Evolutionary conservation across 2,797 vertebrate genomes (phyloP), one percentile per base, ranked within the genome.

Genomic region (Eulemur albifrons): DNA sequence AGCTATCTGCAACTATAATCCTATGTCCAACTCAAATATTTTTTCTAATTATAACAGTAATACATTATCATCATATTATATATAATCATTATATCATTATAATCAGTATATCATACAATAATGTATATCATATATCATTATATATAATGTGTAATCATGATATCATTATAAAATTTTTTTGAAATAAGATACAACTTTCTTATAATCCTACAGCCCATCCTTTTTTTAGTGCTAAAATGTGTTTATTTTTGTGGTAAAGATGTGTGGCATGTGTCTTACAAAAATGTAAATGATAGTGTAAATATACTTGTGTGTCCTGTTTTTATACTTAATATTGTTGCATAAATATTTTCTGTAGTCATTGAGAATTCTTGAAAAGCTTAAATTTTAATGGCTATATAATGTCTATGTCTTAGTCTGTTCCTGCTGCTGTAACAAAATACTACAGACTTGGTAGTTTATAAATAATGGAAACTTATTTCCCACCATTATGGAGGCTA

Each of bases 311-410:
- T 83, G 54, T 96, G 40, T 77, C 45, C 38, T 93, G 40, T 70
- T 90, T 77, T 88, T 90, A 43, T 21, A 50, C 48, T 83, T 54
- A 90, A 54, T 57, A 83, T n/a, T 83, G 69, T 43, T 83, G 65
- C 2, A 67, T 63, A 95, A 76, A 87, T 95, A 79, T 35, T 96
- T 93, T 87, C n/a, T n/a, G 25, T 72, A 52, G 32, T 76, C 38
- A 93, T 69, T 82, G 76, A 59, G 13, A 87, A n/a, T 95, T 30
- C 65, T 83, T 90, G 86, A 81, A 76, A 87, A 76, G 61, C 11
- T 87, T 77, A 76, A 50, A 65, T 86, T 76, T 69, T 82, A 86
- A n/a, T 63, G 43, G 50, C 30, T 69, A 1, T 67, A 59, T 89
- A 38, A 67, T 54, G 48, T 63, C 18, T 20, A 72, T 85, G 32